Evolutionary conservation across 2,797 vertebrate species (phyloP), one percentile per base, ranked within the genome.

Genomic region (Sebastes taczanowskii): DNA sequence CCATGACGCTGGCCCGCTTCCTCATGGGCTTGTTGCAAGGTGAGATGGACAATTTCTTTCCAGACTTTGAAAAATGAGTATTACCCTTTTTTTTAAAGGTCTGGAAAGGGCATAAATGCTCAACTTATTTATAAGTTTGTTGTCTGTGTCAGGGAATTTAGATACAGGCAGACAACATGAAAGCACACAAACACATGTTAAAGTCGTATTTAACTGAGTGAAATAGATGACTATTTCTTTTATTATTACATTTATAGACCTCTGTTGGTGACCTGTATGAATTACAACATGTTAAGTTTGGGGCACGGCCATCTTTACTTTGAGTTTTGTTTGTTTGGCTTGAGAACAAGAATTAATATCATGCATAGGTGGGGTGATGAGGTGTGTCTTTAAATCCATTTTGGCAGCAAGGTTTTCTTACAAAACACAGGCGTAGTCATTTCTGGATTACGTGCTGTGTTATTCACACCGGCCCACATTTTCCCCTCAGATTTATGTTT

Each of bases 1-100:
- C 97, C 81, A 95, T 99, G 97, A 96, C 97, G 4, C 87, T 95
- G 72, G 96, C 97, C 2, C 96, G 98, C 68, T 96, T 99, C 89
- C 97, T 99, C 53, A 98, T 97, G 90, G 98, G 98, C 32, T 80
- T 99, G 71, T 91, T 99, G 76, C 98, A 99, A 97, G 98, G 98
- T 99, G 89, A 95, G 95, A 56, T 9, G 4, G 7, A 22, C 7
- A 0, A 38, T 58, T 10, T 46, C 35, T 52, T 49, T 63, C 27
- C 38, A 66, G 38, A 42, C 63, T 25, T 55, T 16, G 8, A 25
- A 74, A 69, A 30, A 38, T 14, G 11, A 11, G 2, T 22, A n/a
- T 2, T n/a, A 7, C 2, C 16, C 18, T 56, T 74, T 13, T 13
- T 65, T 66, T 9, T 46, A 18, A 27, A 11, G 4, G 4, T 56